Evolutionary conservation across 2,797 vertebrate genomes (phyloP).

Genomic region (Epinephelus malabaricus): DNA sequence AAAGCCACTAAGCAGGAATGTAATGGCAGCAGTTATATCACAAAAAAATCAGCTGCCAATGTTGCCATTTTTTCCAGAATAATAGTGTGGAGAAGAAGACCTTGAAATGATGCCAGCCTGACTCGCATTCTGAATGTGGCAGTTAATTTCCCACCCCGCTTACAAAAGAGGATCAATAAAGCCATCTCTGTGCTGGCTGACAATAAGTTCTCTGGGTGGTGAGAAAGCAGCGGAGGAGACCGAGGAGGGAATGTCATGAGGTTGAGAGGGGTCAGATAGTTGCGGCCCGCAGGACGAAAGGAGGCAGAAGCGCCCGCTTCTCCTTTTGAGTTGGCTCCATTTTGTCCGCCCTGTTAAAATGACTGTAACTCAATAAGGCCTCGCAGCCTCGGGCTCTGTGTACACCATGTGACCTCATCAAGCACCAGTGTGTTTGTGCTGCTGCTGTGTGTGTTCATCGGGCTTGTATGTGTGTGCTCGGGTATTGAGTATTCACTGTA

Average conservation of each 20-base stretch:
- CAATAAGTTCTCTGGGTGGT: not conserved
- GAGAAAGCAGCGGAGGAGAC: not conserved
- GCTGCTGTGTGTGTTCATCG: constrained; percentile 8
- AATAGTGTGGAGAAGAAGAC: not conserved
- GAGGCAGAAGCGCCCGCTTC: constrained; percentile 40
- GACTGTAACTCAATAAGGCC: constrained; percentile 71
- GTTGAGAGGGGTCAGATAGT: constrained; percentile 45
- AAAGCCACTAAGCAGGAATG: not conserved
- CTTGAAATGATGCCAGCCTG: not conserved
- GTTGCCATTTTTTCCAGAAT: not conserved
- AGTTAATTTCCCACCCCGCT: constrained; percentile 5
- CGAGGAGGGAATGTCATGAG: constrained; percentile 44
- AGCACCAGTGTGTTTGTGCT: constrained; percentile 26
- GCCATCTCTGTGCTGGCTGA: not conserved
- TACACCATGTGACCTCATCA: constrained; percentile 62
- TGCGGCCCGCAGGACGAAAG: constrained; percentile 24
- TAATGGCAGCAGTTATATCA: not conserved
- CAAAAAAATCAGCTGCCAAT: not conserved
- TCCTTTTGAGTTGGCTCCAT: constrained; percentile 54
- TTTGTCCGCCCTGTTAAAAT: constrained; percentile 62
- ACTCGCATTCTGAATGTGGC: not conserved
- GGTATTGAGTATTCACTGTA: not conserved
- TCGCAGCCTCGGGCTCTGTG: constrained; percentile 46
- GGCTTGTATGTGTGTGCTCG: not conserved
- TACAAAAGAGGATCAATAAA: constrained; percentile 19